Evolutionary conservation across 2,113 vertebrate species (phyloP).

Genomic region (Caranx ignobilis): DNA sequence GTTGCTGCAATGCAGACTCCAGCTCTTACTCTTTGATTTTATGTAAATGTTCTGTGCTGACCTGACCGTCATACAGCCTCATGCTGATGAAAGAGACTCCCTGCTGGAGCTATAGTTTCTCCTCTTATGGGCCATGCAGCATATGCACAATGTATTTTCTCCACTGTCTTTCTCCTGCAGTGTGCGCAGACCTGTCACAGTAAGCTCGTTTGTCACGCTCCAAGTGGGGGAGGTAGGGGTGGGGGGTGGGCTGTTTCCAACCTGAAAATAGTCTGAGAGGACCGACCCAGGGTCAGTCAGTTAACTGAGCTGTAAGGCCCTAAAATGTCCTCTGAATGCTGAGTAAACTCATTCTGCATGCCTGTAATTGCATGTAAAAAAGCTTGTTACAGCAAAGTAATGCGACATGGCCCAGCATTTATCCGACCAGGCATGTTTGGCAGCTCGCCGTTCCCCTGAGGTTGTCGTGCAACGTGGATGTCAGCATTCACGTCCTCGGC

Average conservation of each 20-base stretch:
- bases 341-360: conserved; percentile 21
- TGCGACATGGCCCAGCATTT: conserved; percentile 39
- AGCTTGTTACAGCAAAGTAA: conserved; percentile 34
- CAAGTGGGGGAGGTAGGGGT: conserved; percentile 31
- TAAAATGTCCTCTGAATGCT: conserved; percentile 33
- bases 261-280: conserved; percentile 19
- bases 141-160: conserved; percentile 34
- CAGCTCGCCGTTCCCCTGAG: conserved; percentile 20
- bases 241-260: conserved; percentile 36
- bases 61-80: conserved; percentile 18
- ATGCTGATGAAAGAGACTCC: background rate
- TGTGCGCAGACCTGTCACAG: background rate
- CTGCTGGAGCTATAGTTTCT: conserved; percentile 9
- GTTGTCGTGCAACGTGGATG: conserved; percentile 48
- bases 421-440: conserved; percentile 41
- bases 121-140: background rate
- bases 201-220: conserved; percentile 39
- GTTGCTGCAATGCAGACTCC: background rate
- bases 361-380: conserved; percentile 50
- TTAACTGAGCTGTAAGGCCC: conserved; percentile 13
- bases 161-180: background rate
- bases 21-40: conserved; percentile 4
- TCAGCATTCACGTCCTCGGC: conserved; percentile 32
- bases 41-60: background rate
- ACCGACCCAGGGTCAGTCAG: conserved; percentile 1